phyloP scores from a whole-genome alignment of 2,888 invertebrate species.

The Phalera bucephala region DNA sequence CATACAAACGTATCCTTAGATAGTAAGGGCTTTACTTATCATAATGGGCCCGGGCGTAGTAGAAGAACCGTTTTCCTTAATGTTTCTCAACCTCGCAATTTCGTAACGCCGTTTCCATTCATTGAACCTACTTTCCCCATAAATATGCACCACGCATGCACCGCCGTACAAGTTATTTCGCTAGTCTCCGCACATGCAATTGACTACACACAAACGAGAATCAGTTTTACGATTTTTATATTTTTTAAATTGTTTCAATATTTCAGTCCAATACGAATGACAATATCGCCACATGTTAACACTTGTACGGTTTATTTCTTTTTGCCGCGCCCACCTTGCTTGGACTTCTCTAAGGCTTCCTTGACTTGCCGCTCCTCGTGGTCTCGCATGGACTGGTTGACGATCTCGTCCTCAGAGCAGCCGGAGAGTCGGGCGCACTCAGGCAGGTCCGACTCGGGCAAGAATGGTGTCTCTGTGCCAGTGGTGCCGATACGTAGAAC shows the following conservation, averaged over 20 bases:
- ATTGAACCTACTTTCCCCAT: conserved; percentile 32
- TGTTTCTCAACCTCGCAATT: not conserved
- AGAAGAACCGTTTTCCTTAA: not conserved
- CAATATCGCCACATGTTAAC: conserved; percentile 24
- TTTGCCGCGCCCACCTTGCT: conserved; percentile 76
- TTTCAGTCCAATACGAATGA: conserved; percentile 21
- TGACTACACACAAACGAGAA: conserved; percentile 34
- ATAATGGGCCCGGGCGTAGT: not conserved
- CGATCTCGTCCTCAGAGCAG: conserved; percentile 85
- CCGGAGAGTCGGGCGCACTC: conserved; percentile 92
- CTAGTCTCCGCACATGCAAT: conserved; percentile 25
- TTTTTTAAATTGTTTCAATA: conserved; percentile 38
- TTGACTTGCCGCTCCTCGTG: conserved; percentile 88
- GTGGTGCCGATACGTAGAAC: conserved; percentile 96
- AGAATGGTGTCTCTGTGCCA: conserved; percentile 94
- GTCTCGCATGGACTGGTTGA: conserved; percentile 71
- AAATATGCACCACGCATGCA: conserved; percentile 23
- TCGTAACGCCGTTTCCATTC: conserved; percentile 26
- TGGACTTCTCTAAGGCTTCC: conserved; percentile 88
- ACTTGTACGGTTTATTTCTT: conserved; percentile 43
- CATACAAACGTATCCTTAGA: no score
- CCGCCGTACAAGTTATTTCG: conserved; percentile 18
- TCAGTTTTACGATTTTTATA: conserved; percentile 57
- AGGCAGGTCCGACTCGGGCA: conserved; percentile 86
- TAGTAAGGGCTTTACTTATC: not conserved